Percentiles rank a stretch among this genome's conserved stretches.
These are phyloP conservation scores for Parasteatoda tepidariorum DNA, from an alignment of 1,140 invertebrate species.

Conservation along the genomic window DNA sequence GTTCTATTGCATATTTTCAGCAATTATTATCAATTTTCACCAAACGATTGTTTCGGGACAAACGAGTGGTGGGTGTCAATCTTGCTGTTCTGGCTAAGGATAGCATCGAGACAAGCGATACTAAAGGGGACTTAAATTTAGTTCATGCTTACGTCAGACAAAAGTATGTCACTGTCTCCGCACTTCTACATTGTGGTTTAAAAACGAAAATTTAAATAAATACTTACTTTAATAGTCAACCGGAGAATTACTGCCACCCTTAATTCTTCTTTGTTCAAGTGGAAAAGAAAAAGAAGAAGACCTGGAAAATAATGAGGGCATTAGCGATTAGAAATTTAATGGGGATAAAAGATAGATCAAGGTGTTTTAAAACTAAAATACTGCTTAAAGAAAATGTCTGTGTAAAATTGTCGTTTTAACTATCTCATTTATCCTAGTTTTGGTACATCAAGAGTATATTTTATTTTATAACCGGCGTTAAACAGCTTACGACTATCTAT, in stretches of 20 bases:
- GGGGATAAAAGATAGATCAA: no score
- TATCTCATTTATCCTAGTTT: no score
- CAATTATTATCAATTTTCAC: no score
- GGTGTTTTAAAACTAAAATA: no score
- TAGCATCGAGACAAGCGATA: constrained; percentile 58
- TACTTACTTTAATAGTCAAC: constrained; percentile 56
- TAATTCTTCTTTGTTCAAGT: constrained; percentile 42
- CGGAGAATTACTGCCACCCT: constrained; percentile 28
- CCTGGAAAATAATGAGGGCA: constrained; percentile 25
- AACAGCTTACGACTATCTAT: no score
- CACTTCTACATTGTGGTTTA: constrained; percentile 55
- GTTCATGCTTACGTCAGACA: constrained; percentile 57
- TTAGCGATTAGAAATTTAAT: no score
- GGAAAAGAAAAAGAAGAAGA: constrained; percentile 48
- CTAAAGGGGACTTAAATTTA: constrained; percentile 55
- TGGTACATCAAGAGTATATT: no score
- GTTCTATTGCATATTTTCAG: no score
- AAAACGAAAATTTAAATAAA: constrained; percentile 45
- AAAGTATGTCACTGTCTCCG: constrained; percentile 38
- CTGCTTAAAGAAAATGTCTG: no score
- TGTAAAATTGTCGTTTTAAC: no score
- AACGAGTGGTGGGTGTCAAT: constrained; percentile 13
- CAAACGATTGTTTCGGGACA: no score
- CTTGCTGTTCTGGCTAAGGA: constrained; percentile 44
- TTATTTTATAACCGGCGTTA: no score